Evolutionary conservation across 37 sponge, comb jelly and placozoan genomes (phyloP), one percentile per base, ranked within the genome.

Genomic region (Oscarella lobularis): DNA sequence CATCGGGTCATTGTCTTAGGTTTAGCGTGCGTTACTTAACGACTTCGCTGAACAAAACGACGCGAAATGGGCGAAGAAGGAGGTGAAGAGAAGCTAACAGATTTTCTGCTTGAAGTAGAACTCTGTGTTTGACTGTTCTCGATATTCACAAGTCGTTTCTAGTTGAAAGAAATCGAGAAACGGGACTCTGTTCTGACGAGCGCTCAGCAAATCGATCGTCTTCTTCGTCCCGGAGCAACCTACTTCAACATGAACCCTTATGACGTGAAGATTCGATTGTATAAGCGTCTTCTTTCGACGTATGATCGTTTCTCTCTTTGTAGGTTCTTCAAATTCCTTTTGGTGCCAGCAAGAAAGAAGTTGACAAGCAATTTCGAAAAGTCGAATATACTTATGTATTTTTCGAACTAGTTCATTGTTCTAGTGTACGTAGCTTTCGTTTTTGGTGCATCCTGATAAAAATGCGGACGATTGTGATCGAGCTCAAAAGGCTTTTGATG

Each of bases 371-470:
- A 2, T 97, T 93, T 78, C 78, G 90, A 77, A 92, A 81, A 76
- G 93, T 92, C n/a, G n/a, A n/a, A n/a, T n/a, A n/a, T n/a, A n/a
- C n/a, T n/a, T 68, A 14, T 68, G 32, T 39, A 2, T 30, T 20
- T 78, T 41, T 74, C 30, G 66, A 39, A 74, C 36, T 37, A 60
- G 9, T 80, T 76, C 30, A 39, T 36, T 37, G 40, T 33, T 27
- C 30, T 40, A 27, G 41, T 76, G 1, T 20, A 66, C 31, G 48
- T 39, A 89, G 85, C 76, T 96, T 3, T 96, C 98, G 2, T 86
- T 96, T 30, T 78, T 96, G 31, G 91, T 96, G n/a, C 98, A 96
- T 83, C 98, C 98, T 33, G 98, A 96, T 60, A 96, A 96, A 74
- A 96, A 96, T 71, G 76, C 38, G 1, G 86, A 89, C 39, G 83